Evolutionary conservation across 2,888 invertebrate species (phyloP).

Genomic region (Atethmia centrago): DNA sequence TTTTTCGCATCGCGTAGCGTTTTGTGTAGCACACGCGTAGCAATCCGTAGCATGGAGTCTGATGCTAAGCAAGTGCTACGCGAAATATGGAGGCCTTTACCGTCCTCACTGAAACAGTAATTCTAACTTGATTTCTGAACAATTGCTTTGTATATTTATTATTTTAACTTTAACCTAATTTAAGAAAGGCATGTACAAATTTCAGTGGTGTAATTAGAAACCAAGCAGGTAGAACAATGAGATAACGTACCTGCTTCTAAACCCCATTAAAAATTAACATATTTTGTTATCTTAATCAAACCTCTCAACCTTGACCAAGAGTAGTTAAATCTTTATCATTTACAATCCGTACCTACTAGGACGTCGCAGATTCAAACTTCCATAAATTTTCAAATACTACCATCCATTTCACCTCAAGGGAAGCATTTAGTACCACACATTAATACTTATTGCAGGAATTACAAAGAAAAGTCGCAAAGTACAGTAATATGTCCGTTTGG

Average conservation of each 20-base stretch:
- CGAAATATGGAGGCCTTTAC: background rate
- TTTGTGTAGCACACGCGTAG: too few species aligned
- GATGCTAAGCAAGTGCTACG: background rate
- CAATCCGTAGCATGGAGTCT: background rate
- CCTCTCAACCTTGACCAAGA: constrained; percentile 11
- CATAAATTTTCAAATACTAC: constrained; percentile 20
- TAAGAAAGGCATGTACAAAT: too few species aligned
- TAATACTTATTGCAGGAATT: constrained; percentile 67
- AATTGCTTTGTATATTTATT: background rate
- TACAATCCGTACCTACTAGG: background rate
- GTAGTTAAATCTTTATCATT: background rate
- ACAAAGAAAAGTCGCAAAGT: constrained; percentile 68
- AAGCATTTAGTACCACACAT: constrained; percentile 53
- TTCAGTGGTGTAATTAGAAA: background rate
- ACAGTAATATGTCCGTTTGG: constrained; percentile 68
- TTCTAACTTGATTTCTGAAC: background rate
- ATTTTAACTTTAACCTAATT: too few species aligned
- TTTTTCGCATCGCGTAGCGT: background rate
- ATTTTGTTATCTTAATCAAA: background rate
- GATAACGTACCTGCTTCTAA: background rate
- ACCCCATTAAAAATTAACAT: background rate
- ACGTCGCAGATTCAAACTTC: background rate
- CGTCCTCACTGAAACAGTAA: background rate
- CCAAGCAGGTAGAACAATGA: background rate
- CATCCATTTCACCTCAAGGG: constrained; percentile 36